Base-by-base conservation (phyloP, 2,113 vertebrate species). In the Aythya baeri region DNA sequence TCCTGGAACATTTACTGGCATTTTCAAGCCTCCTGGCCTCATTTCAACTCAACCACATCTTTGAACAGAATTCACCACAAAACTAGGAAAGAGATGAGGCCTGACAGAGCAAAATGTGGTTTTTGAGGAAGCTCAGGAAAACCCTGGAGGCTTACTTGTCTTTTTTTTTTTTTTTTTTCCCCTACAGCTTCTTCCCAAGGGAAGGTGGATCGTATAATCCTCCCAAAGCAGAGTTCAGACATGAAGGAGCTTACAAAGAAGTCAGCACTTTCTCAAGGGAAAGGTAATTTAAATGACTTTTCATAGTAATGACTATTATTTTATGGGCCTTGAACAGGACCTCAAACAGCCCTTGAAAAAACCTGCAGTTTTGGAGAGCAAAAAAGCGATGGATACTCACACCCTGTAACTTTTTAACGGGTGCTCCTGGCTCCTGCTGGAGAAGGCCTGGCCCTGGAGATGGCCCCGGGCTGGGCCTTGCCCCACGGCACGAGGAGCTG, bases 401-500 rank as follows among this genome's bases (percentile, higher is more conserved):
- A 23, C 10, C 57, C 31, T 52, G 70, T 18, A 66, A 3, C 18
- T 13, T 70, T 32, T 32, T 7, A 61, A 32, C 6, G 43, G 23
- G 32, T 13, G 44, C 63, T 49, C 18, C 32, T 71, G 36, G 16
- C 26, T 44, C 49, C 32, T 36, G 31, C 41, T 8, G 1, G 7
- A 65, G 55, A 12, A 17, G 34, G 41, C 27, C 80, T 50, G 26
- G 23, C 8, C 31, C 57, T 5, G 43, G 43, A 6, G 4, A 23
- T 6, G 25, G 11, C 50, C 52, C 1, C 1, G 15, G 31, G n/a
- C 43, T 46, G 52, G 18, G 49, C 23, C 32, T 71, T 43, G 26
- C 65, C 59, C 8, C 4, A 7, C 1, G 25, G 22, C 31, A 26
- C 0, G 0, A 21, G 31, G n/a, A 77, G 17, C 3, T 54, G 52